Base-by-base conservation (phyloP, 2,113 vertebrate genomes). In the Neopipo cinnamomea region DNA sequence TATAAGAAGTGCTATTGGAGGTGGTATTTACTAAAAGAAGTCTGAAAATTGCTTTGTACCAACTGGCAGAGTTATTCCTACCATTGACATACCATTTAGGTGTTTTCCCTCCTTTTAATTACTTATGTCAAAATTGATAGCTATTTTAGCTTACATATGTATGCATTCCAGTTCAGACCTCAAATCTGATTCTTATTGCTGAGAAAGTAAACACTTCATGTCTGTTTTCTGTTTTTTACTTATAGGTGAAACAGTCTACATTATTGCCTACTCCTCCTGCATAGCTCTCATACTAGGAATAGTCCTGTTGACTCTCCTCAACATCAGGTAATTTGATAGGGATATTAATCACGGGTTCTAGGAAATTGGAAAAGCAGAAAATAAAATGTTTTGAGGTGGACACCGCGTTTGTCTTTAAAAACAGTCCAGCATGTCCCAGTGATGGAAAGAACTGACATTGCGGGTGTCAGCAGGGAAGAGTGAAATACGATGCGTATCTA, bases 221-320 rank as follows among this genome's bases (percentile, higher is more conserved):
- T 77, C 72, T 81, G 63, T 22, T 63, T 93, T 95, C 33, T 94
- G 28, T 9, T 86, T 91, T 97, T 95, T 91, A 41, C 90, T 96
- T 88, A 33, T 96, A 99, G 99, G 98, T 97, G 96, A 98, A 89
- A 79, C 96, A 9, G 72, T 99, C 73, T 98, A 98, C 74, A 79
- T 91, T 53, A 68, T 98, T 95, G 74, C 97, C 44, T 97, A 96
- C 33, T 88, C 97, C 67, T 93, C 98, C 53, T 97, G 98, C 76
- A 95, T 98, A 95, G 96, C 98, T 58, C 91, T 98, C 44, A 86
- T 98, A 87, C 66, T 98, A 75, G 95, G 98, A 86, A 97, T 98
- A 84, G 94, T 98, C 85, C 76, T 98, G 42, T 74, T 98, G 91
- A 83, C 98, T 94, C 85, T 98, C 47, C 93, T 97, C 88, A 99